A percentile compares a stretch with the other conserved stretches of the same genome.
These are phyloP conservation scores for Margarornis squamiger DNA, from an alignment of 2,797 vertebrate genomes.

Conservation along the genomic window DNA sequence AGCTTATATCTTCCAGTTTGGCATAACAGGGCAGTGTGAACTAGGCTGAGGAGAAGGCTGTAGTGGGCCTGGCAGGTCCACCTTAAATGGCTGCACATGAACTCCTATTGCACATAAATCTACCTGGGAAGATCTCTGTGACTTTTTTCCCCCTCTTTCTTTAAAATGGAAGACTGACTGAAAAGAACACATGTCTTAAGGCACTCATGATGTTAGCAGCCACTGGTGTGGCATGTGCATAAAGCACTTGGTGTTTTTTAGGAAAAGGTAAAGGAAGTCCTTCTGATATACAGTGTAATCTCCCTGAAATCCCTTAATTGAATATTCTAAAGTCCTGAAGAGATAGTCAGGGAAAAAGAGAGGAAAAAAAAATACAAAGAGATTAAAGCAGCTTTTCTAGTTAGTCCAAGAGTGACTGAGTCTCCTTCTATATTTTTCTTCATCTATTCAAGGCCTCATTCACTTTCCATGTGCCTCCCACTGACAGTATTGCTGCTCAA, in stretches of 20 bases:
- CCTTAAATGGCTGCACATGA: background rate
- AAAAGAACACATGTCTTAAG: background rate
- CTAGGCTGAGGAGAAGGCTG: background rate
- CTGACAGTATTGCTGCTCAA: constrained; percentile 19
- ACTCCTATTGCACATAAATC: background rate
- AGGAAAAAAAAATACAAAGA: background rate
- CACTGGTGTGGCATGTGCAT: background rate
- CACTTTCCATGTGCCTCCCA: constrained; percentile 26
- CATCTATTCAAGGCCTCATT: constrained; percentile 47
- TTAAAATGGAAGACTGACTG: background rate
- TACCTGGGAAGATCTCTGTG: background rate
- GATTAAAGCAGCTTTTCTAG: constrained; percentile 48
- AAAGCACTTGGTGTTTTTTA: background rate
- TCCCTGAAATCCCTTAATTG: constrained; percentile 45
- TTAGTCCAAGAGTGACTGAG: constrained; percentile 3
- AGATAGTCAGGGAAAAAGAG: constrained; percentile 33
- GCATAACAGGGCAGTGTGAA: background rate
- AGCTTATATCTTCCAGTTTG: background rate
- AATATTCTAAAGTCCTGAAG: constrained; percentile 51
- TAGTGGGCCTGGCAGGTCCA: background rate
- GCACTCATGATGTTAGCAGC: background rate
- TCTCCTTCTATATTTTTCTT: constrained; percentile 10
- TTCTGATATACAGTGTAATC: constrained; percentile 38
- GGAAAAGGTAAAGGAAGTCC: background rate
- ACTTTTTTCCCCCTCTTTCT: background rate